These are phyloP conservation scores for Drosophila mercatorum DNA, from an alignment of 2,888 invertebrate species.

Conservation along the genomic window DNA sequence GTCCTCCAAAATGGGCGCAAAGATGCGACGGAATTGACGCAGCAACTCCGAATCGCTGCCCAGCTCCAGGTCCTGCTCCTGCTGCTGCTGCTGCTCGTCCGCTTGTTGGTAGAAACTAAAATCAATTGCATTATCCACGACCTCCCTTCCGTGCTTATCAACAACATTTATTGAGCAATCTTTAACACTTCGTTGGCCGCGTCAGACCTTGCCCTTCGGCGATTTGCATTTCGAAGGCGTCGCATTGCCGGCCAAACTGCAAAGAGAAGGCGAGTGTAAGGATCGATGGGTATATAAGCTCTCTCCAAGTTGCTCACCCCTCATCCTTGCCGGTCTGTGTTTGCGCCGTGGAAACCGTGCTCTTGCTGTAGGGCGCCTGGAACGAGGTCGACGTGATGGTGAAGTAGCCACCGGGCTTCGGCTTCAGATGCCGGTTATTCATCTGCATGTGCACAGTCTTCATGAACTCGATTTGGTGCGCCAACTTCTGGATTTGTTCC, in stretches of 20 bases:
- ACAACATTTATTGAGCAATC: constrained; percentile 84
- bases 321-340: constrained; percentile 82
- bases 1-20: constrained; percentile 69
- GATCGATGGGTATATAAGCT: not conserved
- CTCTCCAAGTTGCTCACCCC: constrained; percentile 66
- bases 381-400: constrained; percentile 87
- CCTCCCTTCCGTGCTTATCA: constrained; percentile 65
- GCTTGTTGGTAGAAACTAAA: constrained; percentile 63
- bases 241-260: constrained; percentile 60
- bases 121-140: constrained; percentile 59
- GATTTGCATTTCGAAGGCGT: constrained; percentile 83
- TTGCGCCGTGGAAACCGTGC: constrained; percentile 82
- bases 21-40: constrained; percentile 73
- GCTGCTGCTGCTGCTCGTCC: constrained; percentile 35
- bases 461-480: constrained; percentile 96
- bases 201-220: constrained; percentile 85
- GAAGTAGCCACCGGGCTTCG: constrained; percentile 93
- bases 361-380: constrained; percentile 84
- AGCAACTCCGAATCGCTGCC: constrained; percentile 51
- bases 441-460: constrained; percentile 97
- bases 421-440: constrained; percentile 94
- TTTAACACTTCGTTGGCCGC: constrained; percentile 85
- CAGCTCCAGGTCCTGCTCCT: not conserved
- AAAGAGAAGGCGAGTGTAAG: not conserved
- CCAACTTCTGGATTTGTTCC: constrained; percentile 96